A percentile compares a stretch with the other conserved stretches of the same genome.
These are phyloP conservation scores for Drosophila punjabiensis DNA, from an alignment of 1,140 invertebrate species.

Conservation along the genomic window DNA sequence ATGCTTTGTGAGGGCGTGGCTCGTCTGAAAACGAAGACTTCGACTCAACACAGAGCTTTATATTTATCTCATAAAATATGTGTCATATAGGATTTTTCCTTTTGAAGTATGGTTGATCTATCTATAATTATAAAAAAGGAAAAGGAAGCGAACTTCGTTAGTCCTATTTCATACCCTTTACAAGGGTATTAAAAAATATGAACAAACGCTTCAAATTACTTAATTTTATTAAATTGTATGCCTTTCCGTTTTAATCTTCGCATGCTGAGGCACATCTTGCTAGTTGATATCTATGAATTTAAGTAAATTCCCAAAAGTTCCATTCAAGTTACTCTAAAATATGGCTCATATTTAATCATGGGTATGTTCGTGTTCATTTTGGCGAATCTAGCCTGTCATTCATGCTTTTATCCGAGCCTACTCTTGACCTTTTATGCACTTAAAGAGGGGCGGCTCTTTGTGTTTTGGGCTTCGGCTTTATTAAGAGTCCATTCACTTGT, in stretches of 20 bases:
- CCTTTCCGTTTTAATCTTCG: background rate
- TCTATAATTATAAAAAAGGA: no score
- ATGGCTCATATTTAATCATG: background rate
- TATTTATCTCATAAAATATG: no score
- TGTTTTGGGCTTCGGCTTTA: slow-evolving; percentile 5
- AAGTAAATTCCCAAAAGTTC: background rate
- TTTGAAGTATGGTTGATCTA: no score
- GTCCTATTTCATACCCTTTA: no score
- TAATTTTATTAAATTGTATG: background rate
- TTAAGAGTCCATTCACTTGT: slow-evolving; percentile 42
- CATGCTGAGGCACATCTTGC: background rate
- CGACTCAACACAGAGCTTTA: no score
- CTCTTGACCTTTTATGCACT: slow-evolving; percentile 33
- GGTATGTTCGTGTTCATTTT: slow-evolving; percentile 11
- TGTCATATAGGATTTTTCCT: no score
- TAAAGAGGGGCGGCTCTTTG: slow-evolving; percentile 15
- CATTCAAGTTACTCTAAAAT: background rate
- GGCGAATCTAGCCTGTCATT: slow-evolving; percentile 1
- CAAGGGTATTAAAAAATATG: no score
- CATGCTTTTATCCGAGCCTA: slow-evolving; percentile 12
- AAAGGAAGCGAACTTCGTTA: no score
- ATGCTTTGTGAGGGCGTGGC: no score
- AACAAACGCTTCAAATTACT: background rate
- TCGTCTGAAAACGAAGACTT: no score
- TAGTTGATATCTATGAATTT: background rate